Evolutionary conservation across 2,113 vertebrate genomes (phyloP).

Genomic region (Pardalotus punctatus): DNA sequence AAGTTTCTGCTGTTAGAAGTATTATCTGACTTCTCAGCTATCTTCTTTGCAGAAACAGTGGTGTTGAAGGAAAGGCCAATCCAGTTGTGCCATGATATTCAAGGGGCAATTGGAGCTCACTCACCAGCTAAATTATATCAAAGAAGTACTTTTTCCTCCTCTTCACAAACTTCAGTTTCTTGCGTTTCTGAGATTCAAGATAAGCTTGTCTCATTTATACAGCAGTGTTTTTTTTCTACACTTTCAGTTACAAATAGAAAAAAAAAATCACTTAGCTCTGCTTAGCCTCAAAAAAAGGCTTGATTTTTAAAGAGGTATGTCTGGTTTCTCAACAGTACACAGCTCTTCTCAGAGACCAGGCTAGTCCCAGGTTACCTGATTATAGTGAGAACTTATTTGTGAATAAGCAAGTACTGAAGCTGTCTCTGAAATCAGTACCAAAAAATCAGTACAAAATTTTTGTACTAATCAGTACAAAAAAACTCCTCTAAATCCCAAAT

Average conservation of each 20-base stretch:
- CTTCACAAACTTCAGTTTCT: neutral
- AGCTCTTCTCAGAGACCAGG: neutral
- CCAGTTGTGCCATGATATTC: neutral
- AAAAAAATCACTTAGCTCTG: neutral
- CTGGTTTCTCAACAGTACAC: neutral
- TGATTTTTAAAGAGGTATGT: neutral
- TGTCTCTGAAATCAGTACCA: neutral
- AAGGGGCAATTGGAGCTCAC: neutral
- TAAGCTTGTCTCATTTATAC: neutral
- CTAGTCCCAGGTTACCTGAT: no score
- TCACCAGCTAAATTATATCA: neutral
- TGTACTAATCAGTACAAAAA: neutral
- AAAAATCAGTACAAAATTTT: neutral
- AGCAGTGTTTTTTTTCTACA: neutral
- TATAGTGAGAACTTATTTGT: neutral
- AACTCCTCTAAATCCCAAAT: neutral
- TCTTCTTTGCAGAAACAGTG: neutral
- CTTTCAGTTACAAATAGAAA: neutral
- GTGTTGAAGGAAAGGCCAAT: neutral
- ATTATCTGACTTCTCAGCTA: neutral
- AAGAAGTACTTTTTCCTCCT: neutral
- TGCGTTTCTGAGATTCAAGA: neutral
- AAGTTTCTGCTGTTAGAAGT: neutral
- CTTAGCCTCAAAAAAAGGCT: accelerated
- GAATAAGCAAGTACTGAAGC: neutral